Percentiles rank a stretch among this genome's conserved stretches.
Evolutionary conservation across 2,113 vertebrate genomes (phyloP).

Genomic region (Oncorhynchus keta): DNA sequence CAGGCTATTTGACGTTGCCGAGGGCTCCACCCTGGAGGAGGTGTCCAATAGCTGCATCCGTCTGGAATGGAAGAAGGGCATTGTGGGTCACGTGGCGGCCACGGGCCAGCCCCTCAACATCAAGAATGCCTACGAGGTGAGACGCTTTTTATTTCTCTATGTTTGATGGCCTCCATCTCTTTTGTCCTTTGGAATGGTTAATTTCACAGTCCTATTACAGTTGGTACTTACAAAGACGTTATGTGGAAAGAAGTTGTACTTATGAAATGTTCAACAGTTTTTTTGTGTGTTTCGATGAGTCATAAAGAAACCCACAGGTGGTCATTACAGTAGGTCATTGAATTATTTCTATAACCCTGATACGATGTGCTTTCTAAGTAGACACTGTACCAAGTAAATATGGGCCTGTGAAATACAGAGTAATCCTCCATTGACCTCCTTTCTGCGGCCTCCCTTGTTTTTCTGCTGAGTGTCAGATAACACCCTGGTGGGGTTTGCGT

Average conservation of each 20-base stretch:
- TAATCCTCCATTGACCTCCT: too few species aligned
- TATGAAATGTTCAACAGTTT: too few species aligned
- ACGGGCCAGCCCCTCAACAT: constrained; percentile 92
- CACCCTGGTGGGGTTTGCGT: not conserved
- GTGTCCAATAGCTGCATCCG: constrained; percentile 91
- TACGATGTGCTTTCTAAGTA: too few species aligned
- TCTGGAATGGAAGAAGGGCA: constrained; percentile 97
- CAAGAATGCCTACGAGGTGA: constrained; percentile 93
- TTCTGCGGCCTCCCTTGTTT: not conserved
- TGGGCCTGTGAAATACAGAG: too few species aligned
- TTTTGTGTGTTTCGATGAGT: too few species aligned
- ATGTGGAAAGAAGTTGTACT: too few species aligned
- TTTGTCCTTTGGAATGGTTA: too few species aligned
- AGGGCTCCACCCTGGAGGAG: constrained; percentile 94
- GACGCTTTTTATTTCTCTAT: not conserved
- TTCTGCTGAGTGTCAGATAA: not conserved
- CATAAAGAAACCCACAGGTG: too few species aligned
- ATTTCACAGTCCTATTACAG: too few species aligned
- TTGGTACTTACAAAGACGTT: too few species aligned
- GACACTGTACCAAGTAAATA: too few species aligned
- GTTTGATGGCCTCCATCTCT: too few species aligned
- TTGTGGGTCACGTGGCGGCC: constrained; percentile 94
- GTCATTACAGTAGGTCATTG: not conserved
- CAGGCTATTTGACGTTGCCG: constrained; percentile 91
- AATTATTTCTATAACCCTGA: not conserved